Evolutionary conservation across 2,797 vertebrate species (phyloP).

Genomic region (Phaenicophaeus curvirostris): DNA sequence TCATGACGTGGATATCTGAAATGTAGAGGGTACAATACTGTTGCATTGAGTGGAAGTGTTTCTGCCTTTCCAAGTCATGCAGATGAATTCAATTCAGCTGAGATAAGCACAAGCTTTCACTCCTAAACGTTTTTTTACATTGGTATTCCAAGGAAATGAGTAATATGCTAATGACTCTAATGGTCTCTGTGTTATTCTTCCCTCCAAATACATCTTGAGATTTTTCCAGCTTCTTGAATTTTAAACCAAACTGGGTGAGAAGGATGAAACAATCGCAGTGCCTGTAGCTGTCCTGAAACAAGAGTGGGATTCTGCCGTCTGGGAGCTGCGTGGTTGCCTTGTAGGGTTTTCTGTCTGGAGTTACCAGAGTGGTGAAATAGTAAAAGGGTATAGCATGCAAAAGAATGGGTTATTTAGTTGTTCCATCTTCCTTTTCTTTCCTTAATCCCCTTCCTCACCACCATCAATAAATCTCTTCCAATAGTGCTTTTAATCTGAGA

Average conservation of each 20-base stretch:
- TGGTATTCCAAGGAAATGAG: not conserved
- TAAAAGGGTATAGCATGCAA: not conserved
- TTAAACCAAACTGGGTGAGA: not conserved
- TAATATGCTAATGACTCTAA: not conserved
- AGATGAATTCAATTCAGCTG: not conserved
- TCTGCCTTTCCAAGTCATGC: not conserved
- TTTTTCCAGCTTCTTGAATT: not conserved
- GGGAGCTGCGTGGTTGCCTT: not conserved
- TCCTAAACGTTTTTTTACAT: not conserved
- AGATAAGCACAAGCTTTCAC: not conserved
- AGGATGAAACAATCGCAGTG: not conserved
- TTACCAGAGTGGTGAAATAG: not conserved
- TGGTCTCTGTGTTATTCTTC: not conserved
- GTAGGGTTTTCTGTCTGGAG: not conserved
- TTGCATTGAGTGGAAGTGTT: not conserved
- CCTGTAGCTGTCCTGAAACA: not conserved
- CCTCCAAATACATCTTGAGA: not conserved
- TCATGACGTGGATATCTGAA: not conserved
- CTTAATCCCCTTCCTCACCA: not conserved
- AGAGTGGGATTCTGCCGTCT: not conserved
- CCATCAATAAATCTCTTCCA: not conserved
- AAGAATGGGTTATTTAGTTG: not conserved
- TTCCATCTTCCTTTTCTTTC: slow-evolving; percentile 1
- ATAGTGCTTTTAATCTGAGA: not conserved
- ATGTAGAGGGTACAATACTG: not conserved